These are phyloP conservation scores for Gavia stellata DNA, from an alignment of 2,113 vertebrate species.

Conservation along the genomic window DNA sequence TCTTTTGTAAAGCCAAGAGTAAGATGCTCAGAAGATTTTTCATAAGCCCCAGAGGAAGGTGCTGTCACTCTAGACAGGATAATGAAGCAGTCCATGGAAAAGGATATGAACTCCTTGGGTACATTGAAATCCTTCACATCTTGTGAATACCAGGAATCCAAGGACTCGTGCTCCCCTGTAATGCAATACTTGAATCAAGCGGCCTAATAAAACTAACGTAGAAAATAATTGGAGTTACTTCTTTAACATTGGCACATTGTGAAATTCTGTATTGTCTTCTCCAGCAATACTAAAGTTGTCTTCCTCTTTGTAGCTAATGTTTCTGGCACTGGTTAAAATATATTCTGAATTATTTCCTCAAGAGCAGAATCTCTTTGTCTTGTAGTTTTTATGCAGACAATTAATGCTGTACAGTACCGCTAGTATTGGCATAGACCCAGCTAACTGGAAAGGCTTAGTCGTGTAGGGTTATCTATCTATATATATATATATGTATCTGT, in stretches of 20 bases:
- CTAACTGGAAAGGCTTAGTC: background rate
- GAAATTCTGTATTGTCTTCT: background rate
- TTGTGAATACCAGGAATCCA: background rate
- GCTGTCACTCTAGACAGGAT: background rate
- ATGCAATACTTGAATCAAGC: background rate
- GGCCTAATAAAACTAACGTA: background rate
- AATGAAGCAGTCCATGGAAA: background rate
- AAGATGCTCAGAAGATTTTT: background rate
- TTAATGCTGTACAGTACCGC: background rate
- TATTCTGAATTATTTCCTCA: background rate
- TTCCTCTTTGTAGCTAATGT: background rate
- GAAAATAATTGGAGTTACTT: background rate
- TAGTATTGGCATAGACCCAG: background rate
- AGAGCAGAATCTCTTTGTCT: background rate
- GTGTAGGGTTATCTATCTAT: background rate
- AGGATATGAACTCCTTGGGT: background rate
- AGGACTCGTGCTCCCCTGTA: background rate
- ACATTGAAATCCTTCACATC: background rate
- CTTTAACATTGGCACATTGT: background rate
- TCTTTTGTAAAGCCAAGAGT: background rate
- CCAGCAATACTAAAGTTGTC: background rate
- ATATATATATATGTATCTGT: slow-evolving; percentile 28
- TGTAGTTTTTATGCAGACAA: background rate
- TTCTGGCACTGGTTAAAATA: background rate
- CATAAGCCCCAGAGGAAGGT: background rate